phyloP scores from a whole-genome alignment of 2,113 vertebrate species.

The Caranx melampygus region DNA sequence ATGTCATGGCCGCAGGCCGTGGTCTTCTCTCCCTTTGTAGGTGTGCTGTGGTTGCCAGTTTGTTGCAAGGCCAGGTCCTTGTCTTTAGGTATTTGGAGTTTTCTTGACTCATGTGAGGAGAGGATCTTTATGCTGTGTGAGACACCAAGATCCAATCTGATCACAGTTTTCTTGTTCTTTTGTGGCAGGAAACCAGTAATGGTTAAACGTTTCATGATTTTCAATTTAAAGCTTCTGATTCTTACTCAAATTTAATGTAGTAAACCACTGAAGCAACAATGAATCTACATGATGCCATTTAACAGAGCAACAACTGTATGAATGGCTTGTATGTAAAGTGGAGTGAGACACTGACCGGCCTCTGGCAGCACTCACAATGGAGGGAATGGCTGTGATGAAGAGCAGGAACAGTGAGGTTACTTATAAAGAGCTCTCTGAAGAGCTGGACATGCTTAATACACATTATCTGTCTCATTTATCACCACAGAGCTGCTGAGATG shows the following conservation, averaged over 20 bases:
- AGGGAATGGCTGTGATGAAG: conserved; percentile 89
- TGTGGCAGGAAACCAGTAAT: background rate
- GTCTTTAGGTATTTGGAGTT: background rate
- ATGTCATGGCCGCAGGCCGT: too few relatives aligned
- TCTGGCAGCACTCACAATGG: conserved; percentile 84
- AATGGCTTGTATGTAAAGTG: background rate
- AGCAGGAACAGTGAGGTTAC: conserved; percentile 91
- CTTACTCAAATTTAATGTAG: background rate
- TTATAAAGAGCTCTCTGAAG: conserved; percentile 82
- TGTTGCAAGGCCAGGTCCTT: background rate
- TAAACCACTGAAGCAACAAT: background rate
- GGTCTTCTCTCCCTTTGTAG: too few relatives aligned
- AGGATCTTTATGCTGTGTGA: too few relatives aligned
- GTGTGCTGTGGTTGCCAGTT: too few relatives aligned
- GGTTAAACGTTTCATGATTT: background rate
- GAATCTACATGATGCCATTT: background rate
- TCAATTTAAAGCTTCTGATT: background rate
- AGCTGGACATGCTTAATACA: conserved; percentile 89
- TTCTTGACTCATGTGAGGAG: background rate
- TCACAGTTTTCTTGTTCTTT: too few relatives aligned
- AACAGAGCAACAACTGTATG: background rate
- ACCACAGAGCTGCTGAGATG: conserved; percentile 86
- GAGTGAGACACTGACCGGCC: conserved; percentile 48
- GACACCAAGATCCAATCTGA: too few relatives aligned
- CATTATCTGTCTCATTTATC: conserved; percentile 90